phyloP scores from a whole-genome alignment of 2,888 invertebrate species.

The Phymatocera aterrima region DNA sequence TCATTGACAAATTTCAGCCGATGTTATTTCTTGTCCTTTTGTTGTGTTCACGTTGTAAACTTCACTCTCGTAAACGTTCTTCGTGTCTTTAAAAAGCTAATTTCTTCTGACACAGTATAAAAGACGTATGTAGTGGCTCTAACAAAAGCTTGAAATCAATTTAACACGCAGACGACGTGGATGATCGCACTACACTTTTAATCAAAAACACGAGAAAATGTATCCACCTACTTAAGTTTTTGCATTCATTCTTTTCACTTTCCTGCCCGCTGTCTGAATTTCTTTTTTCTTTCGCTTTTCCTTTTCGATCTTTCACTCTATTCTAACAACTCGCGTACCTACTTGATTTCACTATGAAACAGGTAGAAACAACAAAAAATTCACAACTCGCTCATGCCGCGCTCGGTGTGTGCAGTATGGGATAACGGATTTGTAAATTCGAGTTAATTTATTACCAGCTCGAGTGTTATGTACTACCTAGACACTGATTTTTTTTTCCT shows the following conservation, averaged over 20 bases:
- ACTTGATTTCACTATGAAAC: neutral
- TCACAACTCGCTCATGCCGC: neutral
- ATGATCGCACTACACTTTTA: neutral
- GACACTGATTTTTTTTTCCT: neutral
- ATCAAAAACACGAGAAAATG: neutral
- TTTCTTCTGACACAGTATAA: neutral
- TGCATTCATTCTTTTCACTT: neutral
- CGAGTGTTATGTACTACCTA: neutral
- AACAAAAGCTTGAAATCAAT: constrained; percentile 19
- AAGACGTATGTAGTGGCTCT: neutral
- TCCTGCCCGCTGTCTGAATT: neutral
- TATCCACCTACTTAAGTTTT: constrained; percentile 10
- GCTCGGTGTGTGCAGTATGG: neutral
- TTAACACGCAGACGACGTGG: neutral
- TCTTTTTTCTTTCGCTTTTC: neutral
- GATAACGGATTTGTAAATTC: constrained; percentile 18
- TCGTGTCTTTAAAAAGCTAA: too few species aligned
- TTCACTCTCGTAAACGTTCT: too few species aligned
- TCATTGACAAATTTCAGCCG: too few species aligned
- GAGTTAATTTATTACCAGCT: neutral
- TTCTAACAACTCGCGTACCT: neutral
- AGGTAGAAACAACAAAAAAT: neutral
- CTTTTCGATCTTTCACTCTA: neutral
- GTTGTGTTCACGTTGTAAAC: too few species aligned
- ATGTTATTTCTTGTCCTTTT: too few species aligned